Evolutionary conservation across 2,797 vertebrate genomes (phyloP), one percentile per base, ranked within the genome.

Genomic region (Cyprinodon diabolis): DNA sequence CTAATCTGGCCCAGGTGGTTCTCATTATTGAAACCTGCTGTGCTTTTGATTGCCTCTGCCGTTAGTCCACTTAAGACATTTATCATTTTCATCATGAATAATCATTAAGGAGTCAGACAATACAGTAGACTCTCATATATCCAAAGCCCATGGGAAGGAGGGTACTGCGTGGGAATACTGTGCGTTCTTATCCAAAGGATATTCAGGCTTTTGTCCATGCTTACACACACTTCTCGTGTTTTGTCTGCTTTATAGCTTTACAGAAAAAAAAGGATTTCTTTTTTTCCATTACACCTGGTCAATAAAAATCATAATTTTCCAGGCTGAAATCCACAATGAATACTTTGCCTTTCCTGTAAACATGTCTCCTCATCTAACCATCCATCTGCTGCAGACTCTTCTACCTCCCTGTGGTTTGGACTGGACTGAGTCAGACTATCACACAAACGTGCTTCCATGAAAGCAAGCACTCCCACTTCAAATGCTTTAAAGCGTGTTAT

Each of bases 1-100:
- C 87, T 94, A 94, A 95, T 94, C 94, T 94, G 71, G 45, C 74
- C 91, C 95, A 95, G 95, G 94, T 95, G 94, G 87, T 91, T 94
- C 91, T 93, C 86, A 89, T 95, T 94, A 95, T 93, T 93, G 92
- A 91, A 94, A 94, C 90, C 92, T 87, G 91, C 91, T 95, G 94
- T 94, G 93, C 89, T 94, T 94, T 86, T 94, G 92, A 95, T 95
- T 94, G 91, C 89, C 89, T 87, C 89, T 71, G 88, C 86, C 85
- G 90, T 92, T 92, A 90, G 91, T 91, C 92, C 90, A 92, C 90
- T 88, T 88, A 90, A 91, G 81, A 93, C 85, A 86, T 94, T 93
- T 90, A 93, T 94, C 93, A 94, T 91, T 94, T 93, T 94, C 91
- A 91, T 93, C 84, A 74, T 79, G 90, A 94, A 94, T 94, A 93